Conservation (phyloP, 2,797 vertebrate genomes). For the Mormyrops boulengeri region DNA sequence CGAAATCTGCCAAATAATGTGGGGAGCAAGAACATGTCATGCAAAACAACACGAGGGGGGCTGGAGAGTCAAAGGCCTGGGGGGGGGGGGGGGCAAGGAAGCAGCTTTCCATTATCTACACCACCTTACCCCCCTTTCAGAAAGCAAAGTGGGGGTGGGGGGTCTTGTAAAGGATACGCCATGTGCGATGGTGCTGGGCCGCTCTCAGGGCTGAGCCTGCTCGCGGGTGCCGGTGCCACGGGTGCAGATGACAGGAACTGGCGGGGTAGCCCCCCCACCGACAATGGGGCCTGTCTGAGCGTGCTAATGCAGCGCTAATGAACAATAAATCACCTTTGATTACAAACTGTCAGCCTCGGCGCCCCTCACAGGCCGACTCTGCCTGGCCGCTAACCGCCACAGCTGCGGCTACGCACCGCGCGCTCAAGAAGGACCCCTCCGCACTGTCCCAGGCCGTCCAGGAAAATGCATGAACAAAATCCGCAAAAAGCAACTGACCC, state of each 20-base stretch:
- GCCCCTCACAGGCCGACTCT: constrained; percentile 80
- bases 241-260: constrained; percentile 93
- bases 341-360: constrained; percentile 97
- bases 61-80: constrained; percentile 32
- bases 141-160: constrained; percentile 38
- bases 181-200: constrained; percentile 36
- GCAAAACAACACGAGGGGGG: neutral
- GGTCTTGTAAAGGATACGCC: constrained; percentile 55
- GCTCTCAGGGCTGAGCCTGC: constrained; percentile 55
- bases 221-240: constrained; percentile 78
- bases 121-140: constrained; percentile 49
- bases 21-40: neutral
- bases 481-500: constrained; percentile 11
- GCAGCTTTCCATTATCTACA: constrained; percentile 56
- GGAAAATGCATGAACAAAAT: neutral
- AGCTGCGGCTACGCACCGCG: constrained; percentile 51
- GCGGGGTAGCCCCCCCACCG: constrained; percentile 90
- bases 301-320: constrained; percentile 98
- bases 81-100: constrained; percentile 39
- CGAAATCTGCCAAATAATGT: neutral
- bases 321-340: constrained; percentile 99
- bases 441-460: neutral
- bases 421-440: neutral
- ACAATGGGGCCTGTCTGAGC: constrained; percentile 86
- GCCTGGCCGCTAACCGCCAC: constrained; percentile 63